Base-by-base conservation (phyloP, 2,888 invertebrate species). In the Drosophila imparisetae region DNA sequence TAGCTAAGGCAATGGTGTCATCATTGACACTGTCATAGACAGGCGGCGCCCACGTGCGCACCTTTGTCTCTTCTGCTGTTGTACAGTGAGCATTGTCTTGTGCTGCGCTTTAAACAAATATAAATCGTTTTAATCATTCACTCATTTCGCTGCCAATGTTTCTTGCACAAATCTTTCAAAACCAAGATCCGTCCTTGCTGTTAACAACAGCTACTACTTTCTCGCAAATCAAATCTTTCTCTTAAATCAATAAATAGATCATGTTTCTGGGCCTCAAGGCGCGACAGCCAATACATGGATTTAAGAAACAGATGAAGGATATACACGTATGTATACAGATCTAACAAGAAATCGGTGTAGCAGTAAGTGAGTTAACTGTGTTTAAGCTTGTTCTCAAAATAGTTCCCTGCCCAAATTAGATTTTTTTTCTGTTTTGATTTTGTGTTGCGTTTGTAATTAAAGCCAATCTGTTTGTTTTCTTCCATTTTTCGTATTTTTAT, bases 181-280 rank as follows among this genome's bases (percentile, higher is more conserved):
- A 65, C 89, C 86, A 80, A 88, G 80, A 77, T 66, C 66, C 68
- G 82, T 83, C 79, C 88, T 87, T 84, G 75, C 53, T 24, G 13
- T n/a, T 42, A 29, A 21, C n/a, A n/a, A 36, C 45, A 52, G 50
- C 18, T 48, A 15, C n/a, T 63, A 72, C 68, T 77, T 75, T 75
- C 75, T 60, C 78, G 68, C 27, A 50, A 60, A 61, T 65, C 65
- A 49, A 54, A 10, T 30, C 30, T 30, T 30, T 10, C 30, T 30
- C 10, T 38, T 38, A 18, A 21, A 50, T 45, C 42, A 21, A 55
- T 49, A 59, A 53, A 36, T 52, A 57, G 50, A 72, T 72, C 55
- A 72, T 42, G 36, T 63, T 38, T 36, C 45, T 49, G 7, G 34
- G 13, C 48, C 38, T 55, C 66, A 32, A 54, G 40, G 36, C 15